A percentile compares a stretch with the other conserved stretches of the same genome.
phyloP scores from a whole-genome alignment of 2,113 vertebrate species.

The Ammodytes marinus region DNA sequence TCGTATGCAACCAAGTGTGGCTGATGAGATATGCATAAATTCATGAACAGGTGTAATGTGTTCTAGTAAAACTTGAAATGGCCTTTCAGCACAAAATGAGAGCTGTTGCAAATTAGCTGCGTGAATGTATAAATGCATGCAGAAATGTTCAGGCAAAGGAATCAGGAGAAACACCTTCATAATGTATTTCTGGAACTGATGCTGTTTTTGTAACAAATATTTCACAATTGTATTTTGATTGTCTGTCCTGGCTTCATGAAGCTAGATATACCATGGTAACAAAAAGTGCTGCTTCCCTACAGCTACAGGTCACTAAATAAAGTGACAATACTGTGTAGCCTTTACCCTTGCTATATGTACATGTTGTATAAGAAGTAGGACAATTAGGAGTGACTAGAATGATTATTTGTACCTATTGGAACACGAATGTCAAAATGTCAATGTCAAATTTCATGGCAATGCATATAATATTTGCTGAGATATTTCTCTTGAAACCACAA shows the following conservation, averaged over 20 bases:
- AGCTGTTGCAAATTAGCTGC: slow-evolving; percentile 31
- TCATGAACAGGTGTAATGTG: slow-evolving; percentile 59
- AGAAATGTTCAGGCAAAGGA: slow-evolving; percentile 2
- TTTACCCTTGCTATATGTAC: background rate
- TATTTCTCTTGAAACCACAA: background rate
- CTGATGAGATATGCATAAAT: slow-evolving; percentile 55
- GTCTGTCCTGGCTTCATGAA: background rate
- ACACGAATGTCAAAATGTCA: background rate
- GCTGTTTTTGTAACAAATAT: background rate
- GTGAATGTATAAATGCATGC: slow-evolving; percentile 8
- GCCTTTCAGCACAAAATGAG: slow-evolving; percentile 34
- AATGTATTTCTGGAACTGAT: background rate
- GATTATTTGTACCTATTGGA: background rate
- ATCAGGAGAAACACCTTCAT: background rate
- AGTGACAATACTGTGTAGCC: background rate
- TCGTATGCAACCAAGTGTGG: slow-evolving; percentile 35
- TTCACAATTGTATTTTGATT: background rate
- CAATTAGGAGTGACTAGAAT: background rate
- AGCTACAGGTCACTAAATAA: slow-evolving; percentile 9
- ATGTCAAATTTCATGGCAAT: background rate
- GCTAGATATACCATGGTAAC: background rate
- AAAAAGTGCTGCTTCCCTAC: slow-evolving; percentile 4
- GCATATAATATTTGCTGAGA: background rate
- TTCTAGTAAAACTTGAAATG: slow-evolving; percentile 37
- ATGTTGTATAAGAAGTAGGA: background rate